A percentile compares a stretch with the other conserved stretches of the same genome.
Conservation (phyloP, 2,797 vertebrate species). For the Epinephelus coioides region DNA sequence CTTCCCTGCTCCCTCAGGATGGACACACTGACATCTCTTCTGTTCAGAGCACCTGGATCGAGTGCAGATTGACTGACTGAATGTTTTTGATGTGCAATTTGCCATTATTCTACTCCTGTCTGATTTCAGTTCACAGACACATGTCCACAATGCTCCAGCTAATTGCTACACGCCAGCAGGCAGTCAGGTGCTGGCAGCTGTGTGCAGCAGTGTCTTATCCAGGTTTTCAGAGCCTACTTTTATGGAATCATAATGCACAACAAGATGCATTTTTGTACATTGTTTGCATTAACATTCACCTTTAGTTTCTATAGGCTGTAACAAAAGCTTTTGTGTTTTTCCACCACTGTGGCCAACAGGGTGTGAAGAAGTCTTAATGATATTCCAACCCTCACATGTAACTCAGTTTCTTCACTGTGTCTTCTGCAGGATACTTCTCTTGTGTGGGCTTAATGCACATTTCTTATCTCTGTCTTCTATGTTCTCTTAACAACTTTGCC, state of each 20-base stretch:
- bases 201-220: conserved; percentile 12
- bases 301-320: neutral
- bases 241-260: neutral
- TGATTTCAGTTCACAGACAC: conserved; percentile 48
- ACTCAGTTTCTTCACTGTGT: conserved; percentile 7
- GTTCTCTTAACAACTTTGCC: neutral
- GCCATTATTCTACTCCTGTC: conserved; percentile 35
- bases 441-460: neutral
- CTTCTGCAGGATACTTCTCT: conserved; percentile 3
- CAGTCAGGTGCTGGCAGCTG: conserved; percentile 27
- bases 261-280: neutral
- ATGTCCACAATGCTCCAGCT: conserved; percentile 40
- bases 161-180: conserved; percentile 45
- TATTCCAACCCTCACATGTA: conserved; percentile 14
- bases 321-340: neutral
- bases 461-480: neutral
- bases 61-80: conserved; percentile 10
- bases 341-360: neutral
- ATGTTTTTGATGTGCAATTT: conserved; percentile 44
- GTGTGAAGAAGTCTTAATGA: neutral
- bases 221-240: neutral
- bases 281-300: neutral
- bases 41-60: conserved; percentile 22
- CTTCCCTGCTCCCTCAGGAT: conserved; percentile 7
- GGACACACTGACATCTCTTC: conserved; percentile 4